A percentile compares a stretch with the other conserved stretches of the same genome.
Evolutionary conservation across 2,888 invertebrate species (phyloP).

Genomic region (Catocala nupta): DNA sequence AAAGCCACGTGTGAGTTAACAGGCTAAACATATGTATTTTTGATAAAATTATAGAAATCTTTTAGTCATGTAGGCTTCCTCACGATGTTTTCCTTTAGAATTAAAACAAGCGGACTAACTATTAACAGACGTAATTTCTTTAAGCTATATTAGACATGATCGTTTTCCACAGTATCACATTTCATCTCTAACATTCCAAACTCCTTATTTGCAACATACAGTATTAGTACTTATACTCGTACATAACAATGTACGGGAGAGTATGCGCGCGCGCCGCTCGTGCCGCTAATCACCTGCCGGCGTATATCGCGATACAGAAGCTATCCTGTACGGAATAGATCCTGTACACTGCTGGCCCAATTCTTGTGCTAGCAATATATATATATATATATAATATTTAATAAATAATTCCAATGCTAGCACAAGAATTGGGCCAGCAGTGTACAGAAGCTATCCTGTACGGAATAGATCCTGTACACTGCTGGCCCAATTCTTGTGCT

Average conservation of each 20-base stretch:
- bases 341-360: constrained; percentile 57
- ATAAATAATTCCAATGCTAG: too few relatives aligned
- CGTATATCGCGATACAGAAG: constrained; percentile 59
- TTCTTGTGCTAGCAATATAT: constrained; percentile 9
- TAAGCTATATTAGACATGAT: constrained; percentile 20
- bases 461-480: constrained; percentile 64
- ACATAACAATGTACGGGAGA: constrained; percentile 50
- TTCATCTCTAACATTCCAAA: constrained; percentile 9
- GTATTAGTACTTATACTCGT: constrained; percentile 1
- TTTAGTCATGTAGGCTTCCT: too few relatives aligned
- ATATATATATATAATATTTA: too few relatives aligned
- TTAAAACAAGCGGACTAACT: too few relatives aligned
- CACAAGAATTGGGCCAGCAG: too few relatives aligned
- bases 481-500: constrained; percentile 27
- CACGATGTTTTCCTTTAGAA: too few relatives aligned
- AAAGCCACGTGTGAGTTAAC: too few relatives aligned
- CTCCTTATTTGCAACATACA: background rate
- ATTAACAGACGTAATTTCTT: too few relatives aligned
- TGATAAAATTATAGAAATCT: too few relatives aligned
- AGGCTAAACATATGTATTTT: too few relatives aligned
- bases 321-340: constrained; percentile 59
- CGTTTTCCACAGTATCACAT: background rate
- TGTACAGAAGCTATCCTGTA: constrained; percentile 52
- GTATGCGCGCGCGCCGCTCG: constrained; percentile 55
- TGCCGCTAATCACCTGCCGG: constrained; percentile 65